Percentiles rank a stretch among this genome's conserved stretches.
phyloP scores from a whole-genome alignment of 2,888 invertebrate genomes.

The Emmelina monodactyla region DNA sequence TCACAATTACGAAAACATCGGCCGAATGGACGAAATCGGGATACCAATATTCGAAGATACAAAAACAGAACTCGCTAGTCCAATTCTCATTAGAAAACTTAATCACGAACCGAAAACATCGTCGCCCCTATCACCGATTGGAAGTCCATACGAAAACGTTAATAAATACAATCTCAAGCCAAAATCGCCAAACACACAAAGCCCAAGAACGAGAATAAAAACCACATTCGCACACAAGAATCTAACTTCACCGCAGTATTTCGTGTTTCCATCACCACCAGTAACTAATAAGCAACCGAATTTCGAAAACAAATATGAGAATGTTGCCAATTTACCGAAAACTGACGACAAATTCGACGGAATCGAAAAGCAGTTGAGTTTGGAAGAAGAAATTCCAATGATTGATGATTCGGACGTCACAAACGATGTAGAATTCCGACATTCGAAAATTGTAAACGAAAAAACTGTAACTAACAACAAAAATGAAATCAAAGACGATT shows the following conservation, averaged over 20 bases:
- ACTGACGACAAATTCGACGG: slow-evolving; percentile 28
- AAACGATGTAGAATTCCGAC: slow-evolving; percentile 53
- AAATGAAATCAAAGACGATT: background rate
- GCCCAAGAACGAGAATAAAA: slow-evolving; percentile 69
- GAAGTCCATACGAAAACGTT: slow-evolving; percentile 71
- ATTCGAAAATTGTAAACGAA: slow-evolving; percentile 26
- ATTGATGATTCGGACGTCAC: slow-evolving; percentile 52
- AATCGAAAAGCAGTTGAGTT: slow-evolving; percentile 56
- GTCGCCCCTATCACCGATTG: slow-evolving; percentile 26
- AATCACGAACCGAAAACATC: slow-evolving; percentile 21
- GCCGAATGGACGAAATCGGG: slow-evolving; percentile 55
- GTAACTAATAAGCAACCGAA: slow-evolving; percentile 37
- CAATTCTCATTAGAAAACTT: slow-evolving; percentile 44
- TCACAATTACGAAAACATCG: slow-evolving; percentile 40
- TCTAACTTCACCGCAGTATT: slow-evolving; percentile 54
- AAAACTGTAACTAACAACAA: slow-evolving; percentile 4
- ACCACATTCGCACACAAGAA: slow-evolving; percentile 64
- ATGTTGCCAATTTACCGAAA: slow-evolving; percentile 5
- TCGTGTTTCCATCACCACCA: slow-evolving; percentile 53
- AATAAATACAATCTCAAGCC: slow-evolving; percentile 40
- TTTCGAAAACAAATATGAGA: slow-evolving; percentile 18
- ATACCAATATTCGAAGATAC: slow-evolving; percentile 48
- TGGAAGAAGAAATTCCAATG: slow-evolving; percentile 63
- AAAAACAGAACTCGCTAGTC: slow-evolving; percentile 45
- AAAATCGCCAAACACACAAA: slow-evolving; percentile 56